Percentiles rank a stretch among this genome's conserved stretches.
phyloP scores from a whole-genome alignment of 2,888 invertebrate genomes.

The Acleris literana region DNA sequence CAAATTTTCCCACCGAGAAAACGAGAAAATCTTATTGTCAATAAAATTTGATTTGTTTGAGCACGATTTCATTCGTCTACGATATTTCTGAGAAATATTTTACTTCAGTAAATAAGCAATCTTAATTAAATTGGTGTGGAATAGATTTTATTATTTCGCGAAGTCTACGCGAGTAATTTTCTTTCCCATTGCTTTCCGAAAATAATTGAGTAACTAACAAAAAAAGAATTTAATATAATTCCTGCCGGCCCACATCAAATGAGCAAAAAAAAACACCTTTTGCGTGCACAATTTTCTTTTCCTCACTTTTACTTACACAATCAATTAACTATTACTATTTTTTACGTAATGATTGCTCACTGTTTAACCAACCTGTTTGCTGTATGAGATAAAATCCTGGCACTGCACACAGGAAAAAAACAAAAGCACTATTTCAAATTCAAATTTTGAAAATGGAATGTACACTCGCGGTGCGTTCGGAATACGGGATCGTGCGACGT shows the following conservation, averaged over 20 bases:
- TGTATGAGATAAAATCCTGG: conserved; percentile 61
- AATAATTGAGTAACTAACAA: conserved; percentile 10
- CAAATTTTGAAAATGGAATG: conserved; percentile 47
- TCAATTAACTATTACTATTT: conserved; percentile 38
- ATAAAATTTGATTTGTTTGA: conserved; percentile 19
- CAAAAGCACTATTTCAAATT: conserved; percentile 57
- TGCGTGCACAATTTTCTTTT: conserved; percentile 38
- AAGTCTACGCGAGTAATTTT: conserved; percentile 10
- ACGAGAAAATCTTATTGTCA: conserved; percentile 33
- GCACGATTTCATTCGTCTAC: neutral
- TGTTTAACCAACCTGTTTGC: conserved; percentile 58
- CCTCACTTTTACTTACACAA: conserved; percentile 47
- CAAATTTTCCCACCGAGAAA: conserved; percentile 11
- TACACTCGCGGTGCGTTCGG: conserved; percentile 64
- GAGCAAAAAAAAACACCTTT: conserved; percentile 39
- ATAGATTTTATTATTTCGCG: conserved; percentile 20
- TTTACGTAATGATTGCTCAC: conserved; percentile 37
- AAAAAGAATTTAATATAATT: conserved; percentile 26
- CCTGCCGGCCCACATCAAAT: conserved; percentile 38
- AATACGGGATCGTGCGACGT: conserved; percentile 34
- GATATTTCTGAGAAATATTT: neutral
- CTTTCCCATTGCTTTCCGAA: neutral
- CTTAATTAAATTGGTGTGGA: conserved; percentile 6
- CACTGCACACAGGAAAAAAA: conserved; percentile 65
- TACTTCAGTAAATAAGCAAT: neutral